A percentile compares a stretch with the other conserved stretches of the same genome.
These are phyloP conservation scores for Caenorhabditis sp. DNA, from an alignment of 2,888 invertebrate genomes.

Conservation along the genomic window DNA sequence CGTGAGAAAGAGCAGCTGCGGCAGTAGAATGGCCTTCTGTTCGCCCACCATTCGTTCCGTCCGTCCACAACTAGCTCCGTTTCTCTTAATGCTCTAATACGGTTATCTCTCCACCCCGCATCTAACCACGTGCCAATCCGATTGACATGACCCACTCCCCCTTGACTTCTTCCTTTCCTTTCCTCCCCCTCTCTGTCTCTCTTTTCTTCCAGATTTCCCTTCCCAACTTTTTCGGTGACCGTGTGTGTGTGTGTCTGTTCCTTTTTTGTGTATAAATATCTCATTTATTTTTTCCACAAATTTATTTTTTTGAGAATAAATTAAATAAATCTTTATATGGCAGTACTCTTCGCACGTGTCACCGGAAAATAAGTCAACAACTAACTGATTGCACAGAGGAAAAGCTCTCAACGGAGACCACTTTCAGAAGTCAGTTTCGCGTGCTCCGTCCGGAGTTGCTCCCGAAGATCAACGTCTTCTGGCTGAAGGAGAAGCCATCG, in stretches of 20 bases:
- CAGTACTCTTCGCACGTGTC: conserved; percentile 48
- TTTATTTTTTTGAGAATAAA: conserved; percentile 16
- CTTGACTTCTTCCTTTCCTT: neutral
- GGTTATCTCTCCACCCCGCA: conserved; percentile 34
- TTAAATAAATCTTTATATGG: conserved; percentile 32
- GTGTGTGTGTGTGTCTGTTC: conserved; percentile 45
- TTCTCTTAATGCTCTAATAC: conserved; percentile 55
- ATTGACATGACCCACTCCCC: conserved; percentile 42
- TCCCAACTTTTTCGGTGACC: conserved; percentile 54
- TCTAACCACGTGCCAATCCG: conserved; percentile 44
- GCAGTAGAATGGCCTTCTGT: conserved; percentile 38
- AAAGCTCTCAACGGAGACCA: neutral
- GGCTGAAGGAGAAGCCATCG: conserved; percentile 23
- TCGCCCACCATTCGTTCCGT: conserved; percentile 17
- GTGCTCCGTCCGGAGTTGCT: conserved; percentile 29
- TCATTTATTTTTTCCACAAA: conserved; percentile 21
- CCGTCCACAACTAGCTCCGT: conserved; percentile 32
- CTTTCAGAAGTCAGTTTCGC: conserved; percentile 44
- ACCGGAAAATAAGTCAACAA: conserved; percentile 36
- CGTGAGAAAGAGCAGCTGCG: conserved; percentile 65
- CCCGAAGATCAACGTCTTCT: conserved; percentile 40
- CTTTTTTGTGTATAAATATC: conserved; percentile 51
- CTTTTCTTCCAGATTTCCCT: neutral
- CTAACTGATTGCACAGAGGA: conserved; percentile 7
- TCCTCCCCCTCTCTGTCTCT: conserved; percentile 3